A percentile compares a stretch with the other conserved stretches of the same genome.
Evolutionary conservation across 2,888 invertebrate genomes (phyloP).

Genomic region (Hirtodrosophila alboralis): DNA sequence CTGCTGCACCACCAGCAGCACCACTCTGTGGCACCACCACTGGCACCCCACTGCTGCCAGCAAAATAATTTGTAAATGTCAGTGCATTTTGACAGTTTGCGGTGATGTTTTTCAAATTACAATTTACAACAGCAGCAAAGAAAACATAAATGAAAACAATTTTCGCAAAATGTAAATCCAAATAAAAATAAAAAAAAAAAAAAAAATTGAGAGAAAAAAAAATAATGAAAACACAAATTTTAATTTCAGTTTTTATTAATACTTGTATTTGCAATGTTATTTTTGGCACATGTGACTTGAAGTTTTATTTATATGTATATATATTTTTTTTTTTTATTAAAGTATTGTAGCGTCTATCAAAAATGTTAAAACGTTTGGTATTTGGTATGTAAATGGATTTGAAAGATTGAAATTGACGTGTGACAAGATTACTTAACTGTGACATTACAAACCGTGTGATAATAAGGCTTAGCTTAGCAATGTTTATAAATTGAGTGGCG

Average conservation of each 20-base stretch:
- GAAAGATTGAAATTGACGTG: constrained; percentile 37
- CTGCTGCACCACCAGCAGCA: constrained; percentile 20
- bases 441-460: constrained; percentile 1
- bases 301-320: constrained; percentile 9
- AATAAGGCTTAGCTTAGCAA: neutral
- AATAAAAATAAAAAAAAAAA: constrained; percentile 15
- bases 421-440: constrained; percentile 45
- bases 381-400: constrained; percentile 39
- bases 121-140: constrained; percentile 68
- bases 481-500: neutral
- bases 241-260: constrained; percentile 58
- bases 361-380: constrained; percentile 26
- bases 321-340: constrained; percentile 37
- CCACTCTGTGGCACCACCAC: constrained; percentile 8
- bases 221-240: constrained; percentile 40
- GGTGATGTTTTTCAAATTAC: constrained; percentile 84
- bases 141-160: constrained; percentile 59
- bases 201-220: constrained; percentile 18
- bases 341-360: constrained; percentile 12
- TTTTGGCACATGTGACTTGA: constrained; percentile 35
- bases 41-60: constrained; percentile 68
- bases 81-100: constrained; percentile 83
- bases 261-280: constrained; percentile 28
- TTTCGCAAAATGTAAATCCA: constrained; percentile 45
- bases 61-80: constrained; percentile 84